phyloP scores from a whole-genome alignment of 2,888 invertebrate species.

The Eubasilissa splendida region DNA sequence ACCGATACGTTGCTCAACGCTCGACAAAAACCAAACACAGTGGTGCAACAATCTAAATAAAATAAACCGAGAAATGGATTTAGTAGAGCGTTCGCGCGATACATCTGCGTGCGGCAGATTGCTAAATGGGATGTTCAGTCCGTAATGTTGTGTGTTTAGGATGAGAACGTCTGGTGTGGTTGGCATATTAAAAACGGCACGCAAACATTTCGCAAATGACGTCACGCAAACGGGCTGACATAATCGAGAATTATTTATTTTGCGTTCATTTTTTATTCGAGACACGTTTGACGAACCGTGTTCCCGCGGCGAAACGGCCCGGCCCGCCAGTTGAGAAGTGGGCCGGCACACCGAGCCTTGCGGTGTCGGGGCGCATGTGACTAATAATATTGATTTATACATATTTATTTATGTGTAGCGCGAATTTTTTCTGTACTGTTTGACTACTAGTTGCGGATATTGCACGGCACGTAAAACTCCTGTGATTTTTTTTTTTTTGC shows the following conservation, averaged over 20 bases:
- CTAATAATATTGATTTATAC: no score
- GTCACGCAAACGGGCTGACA: slow-evolving; percentile 14
- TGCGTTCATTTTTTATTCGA: slow-evolving; percentile 3
- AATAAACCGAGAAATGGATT: slow-evolving; percentile 2
- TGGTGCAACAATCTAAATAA: background rate
- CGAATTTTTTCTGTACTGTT: no score
- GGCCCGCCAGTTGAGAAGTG: no score
- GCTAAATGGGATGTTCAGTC: background rate
- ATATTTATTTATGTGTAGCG: no score
- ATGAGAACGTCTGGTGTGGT: background rate
- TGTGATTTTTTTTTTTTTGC: no score
- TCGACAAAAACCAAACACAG: background rate
- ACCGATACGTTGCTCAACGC: background rate
- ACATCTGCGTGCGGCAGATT: background rate
- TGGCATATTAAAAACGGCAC: background rate
- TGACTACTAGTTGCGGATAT: no score
- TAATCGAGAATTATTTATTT: slow-evolving; percentile 29
- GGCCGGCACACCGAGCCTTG: no score
- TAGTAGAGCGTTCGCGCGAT: background rate
- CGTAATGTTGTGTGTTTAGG: background rate
- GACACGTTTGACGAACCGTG: background rate
- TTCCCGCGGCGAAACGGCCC: no score
- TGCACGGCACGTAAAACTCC: no score
- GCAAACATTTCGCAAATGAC: background rate
- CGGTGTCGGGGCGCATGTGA: no score